These are phyloP conservation scores for Heliconius himera DNA, from an alignment of 1,140 invertebrate species.

Conservation along the genomic window DNA sequence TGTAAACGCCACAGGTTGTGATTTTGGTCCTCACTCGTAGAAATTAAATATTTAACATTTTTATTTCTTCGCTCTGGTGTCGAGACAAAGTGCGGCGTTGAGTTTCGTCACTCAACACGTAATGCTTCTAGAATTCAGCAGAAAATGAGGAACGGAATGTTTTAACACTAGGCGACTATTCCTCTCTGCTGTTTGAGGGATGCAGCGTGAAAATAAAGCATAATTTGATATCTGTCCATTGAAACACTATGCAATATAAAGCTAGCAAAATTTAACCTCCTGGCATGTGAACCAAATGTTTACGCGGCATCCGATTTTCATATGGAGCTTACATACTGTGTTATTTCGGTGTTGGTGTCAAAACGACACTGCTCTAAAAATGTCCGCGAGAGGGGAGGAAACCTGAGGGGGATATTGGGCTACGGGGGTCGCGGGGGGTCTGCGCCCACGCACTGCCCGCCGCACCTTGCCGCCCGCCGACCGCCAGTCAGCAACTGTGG, in stretches of 20 bases:
- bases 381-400: constrained; percentile 57
- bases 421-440: constrained; percentile 37
- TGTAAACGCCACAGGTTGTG: too few relatives aligned
- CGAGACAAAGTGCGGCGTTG: too few relatives aligned
- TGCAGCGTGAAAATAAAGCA: too few relatives aligned
- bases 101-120: too few relatives aligned
- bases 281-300: constrained; percentile 46
- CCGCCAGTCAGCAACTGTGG: constrained; percentile 79
- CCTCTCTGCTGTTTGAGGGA: too few relatives aligned
- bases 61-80: too few relatives aligned
- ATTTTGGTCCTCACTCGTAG: too few relatives aligned
- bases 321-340: constrained; percentile 44
- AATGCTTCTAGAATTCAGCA: too few relatives aligned
- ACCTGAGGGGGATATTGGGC: constrained; percentile 34
- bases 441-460: constrained; percentile 72
- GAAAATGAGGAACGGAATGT: too few relatives aligned
- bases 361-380: constrained; percentile 79
- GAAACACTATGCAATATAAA: neutral
- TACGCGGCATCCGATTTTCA: constrained; percentile 56
- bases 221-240: too few relatives aligned
- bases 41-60: too few relatives aligned
- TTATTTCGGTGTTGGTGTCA: constrained; percentile 80
- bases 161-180: too few relatives aligned
- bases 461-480: constrained; percentile 73
- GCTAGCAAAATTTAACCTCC: neutral